phyloP scores from a whole-genome alignment of 2,888 invertebrate species.

The Epirrhoe tristata region DNA sequence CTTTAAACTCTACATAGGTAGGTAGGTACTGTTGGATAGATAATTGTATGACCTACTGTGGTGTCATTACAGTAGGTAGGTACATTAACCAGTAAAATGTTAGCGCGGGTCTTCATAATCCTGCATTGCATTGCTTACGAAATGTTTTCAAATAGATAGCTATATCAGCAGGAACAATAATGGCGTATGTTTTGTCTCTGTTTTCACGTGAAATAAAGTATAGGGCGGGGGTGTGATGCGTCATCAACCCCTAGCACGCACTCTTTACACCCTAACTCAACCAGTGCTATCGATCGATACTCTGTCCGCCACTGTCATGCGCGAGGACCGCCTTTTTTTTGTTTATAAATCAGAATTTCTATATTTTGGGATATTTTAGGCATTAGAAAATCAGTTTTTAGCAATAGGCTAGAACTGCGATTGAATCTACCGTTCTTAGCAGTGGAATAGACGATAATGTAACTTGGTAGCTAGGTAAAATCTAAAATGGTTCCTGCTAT shows the following conservation, averaged over 20 bases:
- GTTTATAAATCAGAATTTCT: conserved; percentile 61
- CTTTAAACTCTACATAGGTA: too few species aligned
- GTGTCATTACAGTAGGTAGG: neutral
- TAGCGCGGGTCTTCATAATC: neutral
- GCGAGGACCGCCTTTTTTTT: conserved; percentile 80
- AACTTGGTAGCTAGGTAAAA: neutral
- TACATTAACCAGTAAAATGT: neutral
- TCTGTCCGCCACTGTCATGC: conserved; percentile 70
- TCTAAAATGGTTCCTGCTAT: conserved; percentile 39
- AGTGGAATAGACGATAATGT: neutral
- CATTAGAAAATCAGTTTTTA: neutral
- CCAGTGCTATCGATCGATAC: conserved; percentile 70
- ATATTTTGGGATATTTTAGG: neutral
- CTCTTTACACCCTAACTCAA: conserved; percentile 65
- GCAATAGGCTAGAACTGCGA: neutral
- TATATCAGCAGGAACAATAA: conserved; percentile 11
- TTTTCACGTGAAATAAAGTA: conserved; percentile 62
- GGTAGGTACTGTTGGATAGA: too few species aligned
- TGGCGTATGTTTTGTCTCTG: conserved; percentile 36
- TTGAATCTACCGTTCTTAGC: neutral
- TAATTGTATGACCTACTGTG: too few species aligned
- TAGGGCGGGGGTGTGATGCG: conserved; percentile 71
- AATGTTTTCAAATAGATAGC: conserved; percentile 10
- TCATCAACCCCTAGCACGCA: conserved; percentile 67
- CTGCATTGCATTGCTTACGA: conserved; percentile 5